A percentile compares a stretch with the other conserved stretches of the same genome.
Evolutionary conservation across 2,888 invertebrate genomes (phyloP).

Genomic region (Phengaris alcon): DNA sequence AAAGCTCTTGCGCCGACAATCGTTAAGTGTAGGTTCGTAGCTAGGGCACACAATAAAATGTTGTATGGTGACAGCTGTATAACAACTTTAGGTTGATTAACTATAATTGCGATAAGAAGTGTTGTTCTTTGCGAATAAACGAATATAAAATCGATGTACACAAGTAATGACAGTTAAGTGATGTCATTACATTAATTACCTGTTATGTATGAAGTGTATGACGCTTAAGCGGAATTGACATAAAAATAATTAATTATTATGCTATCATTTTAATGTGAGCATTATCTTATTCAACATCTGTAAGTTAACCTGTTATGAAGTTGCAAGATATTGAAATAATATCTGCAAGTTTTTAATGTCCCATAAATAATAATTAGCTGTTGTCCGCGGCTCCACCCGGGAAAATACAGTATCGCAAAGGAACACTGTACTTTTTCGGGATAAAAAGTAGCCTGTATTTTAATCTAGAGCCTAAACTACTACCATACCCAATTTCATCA

Average conservation of each 20-base stretch:
- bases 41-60: background rate
- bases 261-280: slow-evolving; percentile 42
- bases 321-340: background rate
- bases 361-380: no score
- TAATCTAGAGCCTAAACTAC: no score
- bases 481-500: no score
- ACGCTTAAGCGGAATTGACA: slow-evolving; percentile 30
- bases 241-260: slow-evolving; percentile 56
- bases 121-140: background rate
- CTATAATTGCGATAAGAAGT: slow-evolving; percentile 17
- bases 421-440: no score
- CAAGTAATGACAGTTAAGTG: slow-evolving; percentile 21
- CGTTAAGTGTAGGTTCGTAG: background rate
- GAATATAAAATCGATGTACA: slow-evolving; percentile 8
- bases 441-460: no score
- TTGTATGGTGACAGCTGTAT: background rate
- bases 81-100: background rate
- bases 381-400: no score
- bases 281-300: background rate
- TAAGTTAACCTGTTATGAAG: background rate
- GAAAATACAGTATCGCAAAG: no score
- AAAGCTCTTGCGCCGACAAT: no score
- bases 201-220: background rate
- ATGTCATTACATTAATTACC: slow-evolving; percentile 24
- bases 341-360: no score